A percentile compares a stretch with the other conserved stretches of the same genome.
Conservation (phyloP, 2,888 invertebrate species). For the Embidobia sp. region DNA sequence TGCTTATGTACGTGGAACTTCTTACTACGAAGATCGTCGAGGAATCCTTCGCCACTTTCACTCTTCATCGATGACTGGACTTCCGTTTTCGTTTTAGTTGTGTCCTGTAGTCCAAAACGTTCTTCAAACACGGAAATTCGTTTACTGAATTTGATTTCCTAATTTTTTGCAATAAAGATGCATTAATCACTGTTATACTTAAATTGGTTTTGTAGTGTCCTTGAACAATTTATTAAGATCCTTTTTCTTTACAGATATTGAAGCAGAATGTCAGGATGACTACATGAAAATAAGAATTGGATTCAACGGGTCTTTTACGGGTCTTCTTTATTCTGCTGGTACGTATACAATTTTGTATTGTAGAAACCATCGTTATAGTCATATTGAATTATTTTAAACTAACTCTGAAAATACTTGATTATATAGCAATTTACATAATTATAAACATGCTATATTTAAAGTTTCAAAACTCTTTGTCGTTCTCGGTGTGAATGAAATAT, state of each 20-base stretch:
- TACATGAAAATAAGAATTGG: constrained; percentile 97
- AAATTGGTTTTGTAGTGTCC: not conserved
- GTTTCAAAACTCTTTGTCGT: no score
- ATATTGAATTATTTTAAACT: no score
- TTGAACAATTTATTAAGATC: not conserved
- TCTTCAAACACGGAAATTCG: no score
- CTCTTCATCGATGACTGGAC: constrained; percentile 77
- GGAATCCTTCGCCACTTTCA: constrained; percentile 73
- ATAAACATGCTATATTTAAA: no score
- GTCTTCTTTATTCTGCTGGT: constrained; percentile 95
- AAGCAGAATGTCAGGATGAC: constrained; percentile 97
- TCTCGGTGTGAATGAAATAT: no score
- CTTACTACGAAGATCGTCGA: constrained; percentile 73
- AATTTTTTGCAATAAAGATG: no score
- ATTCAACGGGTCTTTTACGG: constrained; percentile 95
- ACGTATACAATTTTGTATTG: not conserved
- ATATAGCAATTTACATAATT: no score
- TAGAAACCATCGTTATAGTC: not conserved
- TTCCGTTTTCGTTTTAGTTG: constrained; percentile 67
- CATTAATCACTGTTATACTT: no score
- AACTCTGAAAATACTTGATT: no score
- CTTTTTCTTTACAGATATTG: constrained; percentile 88
- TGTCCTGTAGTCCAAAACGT: no score
- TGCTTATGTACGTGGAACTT: constrained; percentile 71
- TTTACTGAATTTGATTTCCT: no score